A percentile compares a stretch with the other conserved stretches of the same genome.
These are phyloP conservation scores for Platyrinchus mystaceus DNA, from an alignment of 2,797 vertebrate genomes.

Conservation along the genomic window DNA sequence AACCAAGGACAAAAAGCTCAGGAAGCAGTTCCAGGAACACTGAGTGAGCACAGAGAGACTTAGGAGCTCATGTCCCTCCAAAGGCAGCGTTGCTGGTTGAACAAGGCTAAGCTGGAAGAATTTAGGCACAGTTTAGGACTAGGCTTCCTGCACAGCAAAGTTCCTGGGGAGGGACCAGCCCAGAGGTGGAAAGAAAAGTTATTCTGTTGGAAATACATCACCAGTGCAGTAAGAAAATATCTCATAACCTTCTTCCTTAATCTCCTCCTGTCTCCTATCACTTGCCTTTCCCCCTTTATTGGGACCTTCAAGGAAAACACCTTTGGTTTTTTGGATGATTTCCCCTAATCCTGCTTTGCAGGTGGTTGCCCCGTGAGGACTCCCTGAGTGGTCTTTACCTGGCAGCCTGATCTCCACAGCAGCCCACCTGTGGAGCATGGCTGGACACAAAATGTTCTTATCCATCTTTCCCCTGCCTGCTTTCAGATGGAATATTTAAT, in stretches of 20 bases:
- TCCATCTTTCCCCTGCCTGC: not conserved
- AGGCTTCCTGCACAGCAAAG: not conserved
- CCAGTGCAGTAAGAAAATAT: not conserved
- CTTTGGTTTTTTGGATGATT: not conserved
- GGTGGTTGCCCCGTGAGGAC: not conserved
- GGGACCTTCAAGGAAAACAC: not conserved
- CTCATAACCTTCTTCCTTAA: not conserved
- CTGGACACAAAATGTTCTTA: not conserved
- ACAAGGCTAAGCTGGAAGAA: not conserved
- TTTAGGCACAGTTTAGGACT: not conserved
- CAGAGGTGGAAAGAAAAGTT: not conserved
- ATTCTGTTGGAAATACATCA: not conserved
- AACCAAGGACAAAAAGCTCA: not conserved
- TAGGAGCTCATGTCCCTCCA: not conserved
- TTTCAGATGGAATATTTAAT: not conserved
- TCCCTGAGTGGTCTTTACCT: not conserved
- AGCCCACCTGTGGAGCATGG: accelerated
- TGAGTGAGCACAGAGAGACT: not conserved
- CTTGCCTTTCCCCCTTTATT: not conserved
- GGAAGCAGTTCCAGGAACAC: not conserved
- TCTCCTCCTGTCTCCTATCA: not conserved
- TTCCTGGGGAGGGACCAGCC: not conserved
- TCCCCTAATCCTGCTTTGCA: not conserved
- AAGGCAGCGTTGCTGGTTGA: not conserved
- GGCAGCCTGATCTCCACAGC: not conserved